Evolutionary conservation across 2,113 vertebrate genomes (phyloP).

Genomic region (Cephalopterus ornatus): DNA sequence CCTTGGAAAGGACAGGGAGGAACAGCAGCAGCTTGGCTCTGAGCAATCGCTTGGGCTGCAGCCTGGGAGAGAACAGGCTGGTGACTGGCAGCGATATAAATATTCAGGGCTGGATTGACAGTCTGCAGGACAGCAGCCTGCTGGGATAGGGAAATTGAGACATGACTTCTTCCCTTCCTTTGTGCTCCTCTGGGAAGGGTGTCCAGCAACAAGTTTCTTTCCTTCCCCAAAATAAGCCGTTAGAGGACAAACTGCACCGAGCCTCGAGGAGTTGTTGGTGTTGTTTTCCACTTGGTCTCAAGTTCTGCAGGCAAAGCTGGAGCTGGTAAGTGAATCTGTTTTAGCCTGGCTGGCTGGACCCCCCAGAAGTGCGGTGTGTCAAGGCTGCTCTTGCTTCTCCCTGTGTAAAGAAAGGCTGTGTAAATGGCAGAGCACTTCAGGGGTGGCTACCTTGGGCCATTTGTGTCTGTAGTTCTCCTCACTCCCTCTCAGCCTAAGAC

Average conservation of each 20-base stretch:
- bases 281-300: background rate
- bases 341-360: background rate
- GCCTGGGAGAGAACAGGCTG: constrained; percentile 31
- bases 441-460: background rate
- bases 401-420: background rate
- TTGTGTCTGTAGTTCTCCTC: background rate
- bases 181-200: background rate
- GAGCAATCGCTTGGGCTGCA: constrained; percentile 31
- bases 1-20: constrained; percentile 7
- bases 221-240: background rate
- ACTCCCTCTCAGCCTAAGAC: background rate
- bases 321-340: constrained; percentile 11
- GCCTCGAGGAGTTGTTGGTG: accelerated
- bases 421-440: background rate
- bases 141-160: background rate
- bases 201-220: background rate
- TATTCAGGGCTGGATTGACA: constrained; percentile 37
- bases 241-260: background rate
- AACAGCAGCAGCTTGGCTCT: constrained; percentile 41
- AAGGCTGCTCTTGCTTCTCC: background rate
- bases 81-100: constrained; percentile 42
- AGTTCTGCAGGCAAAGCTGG: constrained; percentile 17
- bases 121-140: background rate
- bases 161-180: background rate
- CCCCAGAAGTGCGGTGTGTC: background rate